phyloP scores from a whole-genome alignment of 2,113 vertebrate genomes.

The Passer domesticus region DNA sequence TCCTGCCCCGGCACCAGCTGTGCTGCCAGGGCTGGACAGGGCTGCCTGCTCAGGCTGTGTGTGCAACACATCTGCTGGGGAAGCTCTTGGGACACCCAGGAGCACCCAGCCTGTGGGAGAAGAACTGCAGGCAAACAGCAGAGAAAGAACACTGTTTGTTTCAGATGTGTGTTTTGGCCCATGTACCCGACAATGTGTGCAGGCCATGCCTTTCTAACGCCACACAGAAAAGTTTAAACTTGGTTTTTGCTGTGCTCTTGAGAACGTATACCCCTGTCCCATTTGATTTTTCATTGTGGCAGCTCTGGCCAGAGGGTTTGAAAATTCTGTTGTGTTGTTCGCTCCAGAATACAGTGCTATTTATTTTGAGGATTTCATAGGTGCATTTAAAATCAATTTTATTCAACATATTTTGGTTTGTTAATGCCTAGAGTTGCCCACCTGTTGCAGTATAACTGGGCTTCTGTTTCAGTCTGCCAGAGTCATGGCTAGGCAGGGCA shows the following conservation, averaged over 20 bases:
- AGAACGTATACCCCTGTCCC: fast-evolving
- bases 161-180: not conserved
- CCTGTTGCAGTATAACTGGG: not conserved
- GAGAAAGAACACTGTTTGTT: not conserved
- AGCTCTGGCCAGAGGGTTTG: not conserved
- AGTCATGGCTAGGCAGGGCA: not conserved
- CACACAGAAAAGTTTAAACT: not conserved
- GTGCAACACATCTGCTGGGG: not conserved
- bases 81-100: not conserved
- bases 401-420: not conserved
- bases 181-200: not conserved
- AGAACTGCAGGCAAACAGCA: not conserved
- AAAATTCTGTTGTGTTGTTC: not conserved
- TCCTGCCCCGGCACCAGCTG: fast-evolving
- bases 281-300: not conserved
- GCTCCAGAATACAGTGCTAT: not conserved
- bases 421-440: not conserved
- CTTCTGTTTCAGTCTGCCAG: not conserved
- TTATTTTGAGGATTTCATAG: not conserved
- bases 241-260: not conserved
- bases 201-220: not conserved
- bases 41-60: fast-evolving
- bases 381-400: not conserved
- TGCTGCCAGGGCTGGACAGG: fast-evolving
- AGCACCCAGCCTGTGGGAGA: not conserved